Evolutionary conservation across 2,888 invertebrate species (phyloP).

Genomic region (Drosophila helvetica): DNA sequence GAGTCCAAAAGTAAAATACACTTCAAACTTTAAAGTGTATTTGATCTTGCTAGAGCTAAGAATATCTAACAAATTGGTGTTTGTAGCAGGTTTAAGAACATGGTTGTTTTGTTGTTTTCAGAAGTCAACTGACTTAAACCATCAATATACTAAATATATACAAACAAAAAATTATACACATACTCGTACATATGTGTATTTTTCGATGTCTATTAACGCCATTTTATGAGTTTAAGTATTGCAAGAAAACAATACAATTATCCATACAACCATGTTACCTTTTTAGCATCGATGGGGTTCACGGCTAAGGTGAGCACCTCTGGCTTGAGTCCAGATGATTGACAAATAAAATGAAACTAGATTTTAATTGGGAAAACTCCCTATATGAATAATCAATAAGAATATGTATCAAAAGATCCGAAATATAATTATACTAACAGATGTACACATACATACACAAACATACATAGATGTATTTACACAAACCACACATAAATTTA

Average conservation of each 20-base stretch:
- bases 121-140: no score
- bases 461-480: background rate
- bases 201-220: no score
- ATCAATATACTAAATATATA: background rate
- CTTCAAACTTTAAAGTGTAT: background rate
- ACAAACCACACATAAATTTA: background rate
- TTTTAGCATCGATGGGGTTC: background rate
- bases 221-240: no score
- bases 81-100: no score
- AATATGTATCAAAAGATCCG: no score
- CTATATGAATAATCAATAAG: no score
- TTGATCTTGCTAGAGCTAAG: background rate
- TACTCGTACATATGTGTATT: background rate
- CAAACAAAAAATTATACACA: no score
- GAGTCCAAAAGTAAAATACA: background rate
- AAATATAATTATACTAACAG: background rate
- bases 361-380: conserved; percentile 20
- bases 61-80: background rate
- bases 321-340: conserved; percentile 18
- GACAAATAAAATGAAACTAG: conserved; percentile 28
- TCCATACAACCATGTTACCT: background rate
- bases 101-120: no score
- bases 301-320: conserved; percentile 22
- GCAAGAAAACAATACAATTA: no score
- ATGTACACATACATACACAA: background rate